Base-by-base conservation (phyloP, 2,113 vertebrate species). In the Chaenocephalus aceratus region DNA sequence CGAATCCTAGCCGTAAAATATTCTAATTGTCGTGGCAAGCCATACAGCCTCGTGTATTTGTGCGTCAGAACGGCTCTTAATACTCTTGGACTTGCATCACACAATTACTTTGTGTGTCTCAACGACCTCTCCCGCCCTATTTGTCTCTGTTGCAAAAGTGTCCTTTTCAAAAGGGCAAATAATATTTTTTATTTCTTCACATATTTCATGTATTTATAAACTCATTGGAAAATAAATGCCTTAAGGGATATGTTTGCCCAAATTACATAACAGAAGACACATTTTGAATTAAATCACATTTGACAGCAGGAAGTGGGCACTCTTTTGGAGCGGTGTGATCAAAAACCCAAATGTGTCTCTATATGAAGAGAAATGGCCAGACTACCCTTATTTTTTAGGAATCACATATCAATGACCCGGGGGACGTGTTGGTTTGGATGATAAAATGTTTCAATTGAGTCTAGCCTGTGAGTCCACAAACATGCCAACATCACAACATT, bases 151-250 rank as follows among this genome's bases (percentile, higher is more conserved):
- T 59, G 46, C 12, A 72, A 52, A 56, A 51, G 14, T 75, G 60
- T 88, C 60, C 66, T 74, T 83, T 85, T 56, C 14, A 85, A 79
- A 79, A 90, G 41, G 75, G 72, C 60, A 45, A 0, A 54, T n/a
- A 46, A 54, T 14, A 0, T 54, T 30, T 30, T 6, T 54, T 54
- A 69, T 18, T n/a, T 6, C 41, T 10, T 59, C 45, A 52, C 64
- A 41, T 67, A 30, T 79, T 72, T 36, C 62, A 12, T 49, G 48
- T 65, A 53, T 68, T 75, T 11, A 72, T 58, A 13, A 53, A 61
- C 23, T 48, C 16, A 8, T 57, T 53, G 18, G 44, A 45, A 75
- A 68, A 59, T 2, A 11, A 78, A 36, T 59, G 16, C 5, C 48
- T 10, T 18, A 66, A 70, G 53, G 56, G 26, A 44, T 26, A 58